These are phyloP conservation scores for Yponomeuta plumbellus DNA, from an alignment of 2,888 invertebrate species.

Conservation along the genomic window DNA sequence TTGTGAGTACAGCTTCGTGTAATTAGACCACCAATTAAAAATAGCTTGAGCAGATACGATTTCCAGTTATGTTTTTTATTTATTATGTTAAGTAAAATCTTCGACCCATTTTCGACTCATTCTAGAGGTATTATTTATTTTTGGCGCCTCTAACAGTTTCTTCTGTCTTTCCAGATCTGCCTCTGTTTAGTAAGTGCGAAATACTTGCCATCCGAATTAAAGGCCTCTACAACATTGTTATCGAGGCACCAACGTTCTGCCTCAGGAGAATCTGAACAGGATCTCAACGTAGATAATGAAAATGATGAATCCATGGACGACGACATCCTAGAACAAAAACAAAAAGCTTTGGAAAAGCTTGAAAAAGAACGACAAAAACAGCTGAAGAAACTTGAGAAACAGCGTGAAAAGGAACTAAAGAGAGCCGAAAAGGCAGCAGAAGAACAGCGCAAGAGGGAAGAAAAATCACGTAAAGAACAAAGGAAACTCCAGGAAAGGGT, in stretches of 20 bases:
- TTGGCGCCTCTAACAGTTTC: not conserved
- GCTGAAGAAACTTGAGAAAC: conserved; percentile 35
- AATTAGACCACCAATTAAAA: no score
- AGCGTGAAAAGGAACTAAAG: conserved; percentile 31
- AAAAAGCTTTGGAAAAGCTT: conserved; percentile 38
- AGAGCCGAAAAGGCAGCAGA: conserved; percentile 31
- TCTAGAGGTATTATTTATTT: no score
- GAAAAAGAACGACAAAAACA: conserved; percentile 39
- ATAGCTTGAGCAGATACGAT: no score
- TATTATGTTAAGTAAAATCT: no score
- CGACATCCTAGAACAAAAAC: conserved; percentile 32
- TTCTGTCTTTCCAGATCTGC: conserved; percentile 47
- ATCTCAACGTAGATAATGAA: conserved; percentile 25
- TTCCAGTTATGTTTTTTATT: no score
- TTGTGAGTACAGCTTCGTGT: conserved; percentile 50
- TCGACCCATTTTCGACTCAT: no score
- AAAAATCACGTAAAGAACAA: conserved; percentile 24
- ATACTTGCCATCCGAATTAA: conserved; percentile 55
- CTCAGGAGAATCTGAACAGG: conserved; percentile 40
- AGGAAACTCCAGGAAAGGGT: conserved; percentile 35
- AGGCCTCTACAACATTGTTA: conserved; percentile 36
- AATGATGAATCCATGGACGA: conserved; percentile 28
- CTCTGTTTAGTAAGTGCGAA: conserved; percentile 59
- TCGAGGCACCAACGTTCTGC: conserved; percentile 39
- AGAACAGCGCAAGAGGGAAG: conserved; percentile 27